These are phyloP conservation scores for Hyppa rectilinea DNA, from an alignment of 2,888 invertebrate genomes.

Conservation along the genomic window DNA sequence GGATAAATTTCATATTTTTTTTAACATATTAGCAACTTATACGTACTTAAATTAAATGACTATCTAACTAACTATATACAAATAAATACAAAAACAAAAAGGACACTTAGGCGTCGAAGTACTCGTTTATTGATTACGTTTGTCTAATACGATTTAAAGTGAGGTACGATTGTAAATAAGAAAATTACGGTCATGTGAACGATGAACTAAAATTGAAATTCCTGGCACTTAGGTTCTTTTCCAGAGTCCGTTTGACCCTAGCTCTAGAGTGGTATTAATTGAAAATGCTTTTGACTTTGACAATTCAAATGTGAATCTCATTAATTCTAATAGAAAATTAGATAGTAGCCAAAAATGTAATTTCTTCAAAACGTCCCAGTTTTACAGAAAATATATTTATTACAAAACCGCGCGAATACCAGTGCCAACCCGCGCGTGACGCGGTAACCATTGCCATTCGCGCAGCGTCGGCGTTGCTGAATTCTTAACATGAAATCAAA, in stretches of 20 bases:
- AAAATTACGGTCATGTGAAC: not conserved
- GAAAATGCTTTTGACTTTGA: conserved; percentile 17
- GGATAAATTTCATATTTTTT: too few species aligned
- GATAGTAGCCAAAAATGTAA: not conserved
- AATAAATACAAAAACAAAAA: too few species aligned
- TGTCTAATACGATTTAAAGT: too few species aligned
- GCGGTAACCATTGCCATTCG: conserved; percentile 36
- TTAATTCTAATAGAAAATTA: not conserved
- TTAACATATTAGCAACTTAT: too few species aligned
- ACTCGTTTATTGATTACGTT: too few species aligned
- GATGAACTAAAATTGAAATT: not conserved
- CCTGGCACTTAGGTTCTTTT: not conserved
- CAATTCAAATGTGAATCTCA: conserved; percentile 6
- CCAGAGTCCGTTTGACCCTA: not conserved
- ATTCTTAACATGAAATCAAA: conserved; percentile 74
- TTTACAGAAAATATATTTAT: conserved; percentile 26
- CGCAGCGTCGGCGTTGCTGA: conserved; percentile 48
- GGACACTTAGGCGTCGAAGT: too few species aligned
- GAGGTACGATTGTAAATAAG: not conserved
- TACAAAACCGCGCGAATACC: conserved; percentile 41
- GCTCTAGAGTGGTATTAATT: not conserved
- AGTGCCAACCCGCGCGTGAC: conserved; percentile 9
- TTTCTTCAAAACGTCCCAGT: not conserved
- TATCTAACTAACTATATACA: too few species aligned
- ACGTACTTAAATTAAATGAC: too few species aligned